Percentiles rank a stretch among this genome's conserved stretches.
Evolutionary conservation across 2,113 vertebrate genomes (phyloP).

Genomic region (Mus pahari): DNA sequence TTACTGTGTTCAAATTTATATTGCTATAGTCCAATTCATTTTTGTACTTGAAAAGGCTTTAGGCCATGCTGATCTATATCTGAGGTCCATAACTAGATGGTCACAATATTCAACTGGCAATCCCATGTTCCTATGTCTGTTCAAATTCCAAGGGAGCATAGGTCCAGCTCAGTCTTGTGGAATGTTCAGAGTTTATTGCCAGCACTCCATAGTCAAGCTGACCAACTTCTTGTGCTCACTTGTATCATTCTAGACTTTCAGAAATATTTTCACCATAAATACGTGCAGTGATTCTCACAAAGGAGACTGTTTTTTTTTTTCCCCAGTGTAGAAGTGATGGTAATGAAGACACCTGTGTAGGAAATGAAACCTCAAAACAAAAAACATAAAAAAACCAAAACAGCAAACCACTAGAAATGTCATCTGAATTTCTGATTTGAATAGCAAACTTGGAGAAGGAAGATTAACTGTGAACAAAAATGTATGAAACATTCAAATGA

Average conservation of each 20-base stretch:
- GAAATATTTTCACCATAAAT: conserved; percentile 60
- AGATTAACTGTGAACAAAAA: conserved; percentile 78
- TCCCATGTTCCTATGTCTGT: conserved; percentile 67
- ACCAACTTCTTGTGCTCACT: conserved; percentile 60
- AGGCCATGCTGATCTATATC: conserved; percentile 61
- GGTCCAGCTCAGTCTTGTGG: conserved; percentile 77
- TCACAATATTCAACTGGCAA: conserved; percentile 63
- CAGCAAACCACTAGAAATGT: conserved; percentile 75
- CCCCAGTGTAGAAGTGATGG: conserved; percentile 63
- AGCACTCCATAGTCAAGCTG: conserved; percentile 73
- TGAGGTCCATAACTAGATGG: conserved; percentile 58
- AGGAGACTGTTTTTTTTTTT: conserved; percentile 24
- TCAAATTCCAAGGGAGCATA: conserved; percentile 66
- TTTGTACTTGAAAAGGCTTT: conserved; percentile 73
- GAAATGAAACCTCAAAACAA: conserved; percentile 73
- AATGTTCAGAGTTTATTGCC: conserved; percentile 83
- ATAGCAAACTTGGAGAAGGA: conserved; percentile 57
- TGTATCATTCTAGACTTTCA: conserved; percentile 66
- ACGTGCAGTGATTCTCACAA: conserved; percentile 64
- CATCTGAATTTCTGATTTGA: conserved; percentile 75
- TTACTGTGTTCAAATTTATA: conserved; percentile 71
- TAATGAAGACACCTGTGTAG: conserved; percentile 80
- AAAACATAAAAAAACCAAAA: conserved; percentile 66
- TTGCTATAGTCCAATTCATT: conserved; percentile 68
- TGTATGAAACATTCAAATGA: conserved; percentile 78